Percentiles rank a stretch among this genome's conserved stretches.
Conservation (phyloP, 2,113 vertebrate species). For the Thunnus thynnus region DNA sequence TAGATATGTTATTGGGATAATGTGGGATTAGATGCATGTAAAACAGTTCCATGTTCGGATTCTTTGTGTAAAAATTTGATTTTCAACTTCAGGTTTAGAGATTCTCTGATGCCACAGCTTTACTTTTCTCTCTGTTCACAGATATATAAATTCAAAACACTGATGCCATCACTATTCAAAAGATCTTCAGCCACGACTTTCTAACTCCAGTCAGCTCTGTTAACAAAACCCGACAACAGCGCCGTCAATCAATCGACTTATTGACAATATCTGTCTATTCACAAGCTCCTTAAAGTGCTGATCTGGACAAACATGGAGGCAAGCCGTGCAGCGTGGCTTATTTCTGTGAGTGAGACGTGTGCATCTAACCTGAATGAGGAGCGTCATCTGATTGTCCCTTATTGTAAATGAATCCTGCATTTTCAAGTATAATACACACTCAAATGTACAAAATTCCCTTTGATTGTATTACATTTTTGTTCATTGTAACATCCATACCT, state of each 20-base stretch:
- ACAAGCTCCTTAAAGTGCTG: conserved; percentile 51
- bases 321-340: conserved; percentile 14
- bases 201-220: conserved; percentile 20
- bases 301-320: conserved; percentile 53
- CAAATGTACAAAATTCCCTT: background rate
- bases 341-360: conserved; percentile 29
- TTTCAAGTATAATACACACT: background rate
- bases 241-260: conserved; percentile 45
- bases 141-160: background rate
- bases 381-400: background rate
- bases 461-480: background rate
- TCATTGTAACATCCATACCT: conserved; percentile 3
- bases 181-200: conserved; percentile 1
- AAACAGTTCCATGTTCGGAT: conserved; percentile 5
- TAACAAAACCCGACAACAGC: conserved; percentile 52
- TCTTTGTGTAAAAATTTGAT: conserved; percentile 5
- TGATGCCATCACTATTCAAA: background rate
- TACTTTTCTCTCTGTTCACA: conserved; percentile 2
- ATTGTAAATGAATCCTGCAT: background rate
- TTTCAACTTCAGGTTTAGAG: background rate
- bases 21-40: conserved; percentile 1
- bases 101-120: background rate
- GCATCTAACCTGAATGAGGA: background rate
- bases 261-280: conserved; percentile 35
- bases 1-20: conserved; percentile 61